These are phyloP conservation scores for Pentalonia nigronervosa DNA, from an alignment of 1,140 invertebrate species.

Conservation along the genomic window DNA sequence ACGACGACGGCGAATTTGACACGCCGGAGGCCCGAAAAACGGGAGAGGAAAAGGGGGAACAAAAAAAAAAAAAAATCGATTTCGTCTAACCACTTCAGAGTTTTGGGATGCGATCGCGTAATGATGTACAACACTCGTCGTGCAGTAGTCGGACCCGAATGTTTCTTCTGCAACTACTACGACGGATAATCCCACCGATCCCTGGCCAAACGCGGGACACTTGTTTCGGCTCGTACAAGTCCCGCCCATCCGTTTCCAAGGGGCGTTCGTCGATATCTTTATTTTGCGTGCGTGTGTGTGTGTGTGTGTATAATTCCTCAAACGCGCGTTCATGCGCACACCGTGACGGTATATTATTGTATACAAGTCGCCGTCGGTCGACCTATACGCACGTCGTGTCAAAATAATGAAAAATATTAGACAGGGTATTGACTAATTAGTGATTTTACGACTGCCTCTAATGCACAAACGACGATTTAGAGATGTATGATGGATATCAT, in stretches of 20 bases:
- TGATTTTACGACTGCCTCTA: slow-evolving; percentile 19
- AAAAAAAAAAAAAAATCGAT: not conserved
- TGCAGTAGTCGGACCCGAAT: not conserved
- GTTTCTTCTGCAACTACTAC: slow-evolving; percentile 22
- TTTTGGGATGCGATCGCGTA: not conserved
- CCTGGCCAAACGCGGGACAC: slow-evolving; percentile 27
- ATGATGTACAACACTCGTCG: not conserved
- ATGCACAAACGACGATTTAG: slow-evolving; percentile 4
- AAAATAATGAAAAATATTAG: slow-evolving; percentile 33
- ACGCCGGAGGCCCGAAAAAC: not conserved
- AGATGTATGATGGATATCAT: no score
- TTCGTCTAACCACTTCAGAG: not conserved
- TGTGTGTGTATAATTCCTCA: not conserved
- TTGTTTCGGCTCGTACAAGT: slow-evolving; percentile 33
- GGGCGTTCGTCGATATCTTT: slow-evolving; percentile 38
- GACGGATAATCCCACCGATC: not conserved
- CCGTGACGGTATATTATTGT: no score
- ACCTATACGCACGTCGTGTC: not conserved
- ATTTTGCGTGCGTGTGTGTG: not conserved
- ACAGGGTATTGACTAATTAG: not conserved
- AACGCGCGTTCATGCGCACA: not conserved
- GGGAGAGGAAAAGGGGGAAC: no score
- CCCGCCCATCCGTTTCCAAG: slow-evolving; percentile 48
- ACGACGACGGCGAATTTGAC: not conserved
- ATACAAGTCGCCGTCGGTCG: not conserved